Base-by-base conservation (phyloP, 2,113 vertebrate species). In the Sturnus vulgaris region DNA sequence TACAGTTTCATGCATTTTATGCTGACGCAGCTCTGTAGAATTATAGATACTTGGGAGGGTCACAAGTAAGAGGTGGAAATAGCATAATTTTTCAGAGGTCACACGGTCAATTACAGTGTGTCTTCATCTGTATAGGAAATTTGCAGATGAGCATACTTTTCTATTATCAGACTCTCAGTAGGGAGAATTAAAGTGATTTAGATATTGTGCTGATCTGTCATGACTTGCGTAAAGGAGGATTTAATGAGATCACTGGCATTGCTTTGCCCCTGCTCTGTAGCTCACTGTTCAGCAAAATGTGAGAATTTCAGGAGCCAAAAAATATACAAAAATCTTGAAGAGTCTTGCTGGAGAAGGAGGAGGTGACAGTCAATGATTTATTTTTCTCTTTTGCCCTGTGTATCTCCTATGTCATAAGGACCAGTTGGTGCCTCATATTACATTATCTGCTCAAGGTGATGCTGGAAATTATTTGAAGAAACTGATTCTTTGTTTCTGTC, bases 131-230 rank as follows among this genome's bases (percentile, higher is more conserved):
- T 69, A 49, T 4, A 65, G 30, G n/a, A 90, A 93, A 93, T 49
- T 68, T 93, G 44, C 61, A 68, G 65, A 68, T 93, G 19, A 82
- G 23, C n/a, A 61, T 69, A 57, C 37, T 88, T 95, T 92, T 92
- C 63, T 86, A 40, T 83, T 92, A 92, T 86, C 68, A 92, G 25
- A 78, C 68, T 84, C 93, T 92, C 72, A 81, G 63, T 42, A 72
- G 65, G 42, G 61, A 91, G 40, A 91, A 78, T 77, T 71, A 86
- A 83, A 93, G 28, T 84, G 69, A 79, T 90, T 93, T 91, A 91
- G 72, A 60, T 88, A 86, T 49, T 90, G 39, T 87, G 72, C 68
- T 91, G 73, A 89, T 84, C 73, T 87, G 35, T 94, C 77, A 72
- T 60, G 81, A 63, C 44, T 71, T 1, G 1, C 12, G 69, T 73